Percentiles rank a stretch among this genome's conserved stretches.
These are phyloP conservation scores for Limosa lapponica DNA, from an alignment of 2,797 vertebrate genomes.

Conservation along the genomic window DNA sequence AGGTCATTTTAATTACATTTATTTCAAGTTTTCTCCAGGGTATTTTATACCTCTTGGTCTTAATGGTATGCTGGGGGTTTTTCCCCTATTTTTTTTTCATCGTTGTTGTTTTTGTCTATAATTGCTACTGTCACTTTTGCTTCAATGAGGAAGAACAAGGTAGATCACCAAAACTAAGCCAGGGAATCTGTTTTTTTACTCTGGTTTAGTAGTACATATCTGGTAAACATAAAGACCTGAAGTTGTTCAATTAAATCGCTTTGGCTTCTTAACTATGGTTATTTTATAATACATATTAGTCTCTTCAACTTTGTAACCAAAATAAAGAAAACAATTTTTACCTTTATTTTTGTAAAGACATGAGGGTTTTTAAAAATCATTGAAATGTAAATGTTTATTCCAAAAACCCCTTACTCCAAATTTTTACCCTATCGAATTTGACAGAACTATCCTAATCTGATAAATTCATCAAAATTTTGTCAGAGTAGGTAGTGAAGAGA, in stretches of 20 bases:
- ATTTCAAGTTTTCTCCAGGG: neutral
- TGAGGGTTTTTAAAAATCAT: accelerated
- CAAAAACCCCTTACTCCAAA: neutral
- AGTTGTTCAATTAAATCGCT: neutral
- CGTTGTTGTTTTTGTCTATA: neutral
- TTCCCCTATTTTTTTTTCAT: accelerated
- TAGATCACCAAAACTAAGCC: neutral
- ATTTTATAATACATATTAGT: neutral
- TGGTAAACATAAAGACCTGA: neutral
- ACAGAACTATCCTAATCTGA: neutral
- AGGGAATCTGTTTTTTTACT: neutral
- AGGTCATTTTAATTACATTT: neutral
- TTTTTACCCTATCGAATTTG: neutral
- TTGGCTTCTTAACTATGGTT: neutral
- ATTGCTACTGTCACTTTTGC: neutral
- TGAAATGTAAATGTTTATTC: neutral
- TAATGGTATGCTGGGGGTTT: neutral
- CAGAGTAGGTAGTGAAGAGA: neutral
- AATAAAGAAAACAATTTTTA: neutral
- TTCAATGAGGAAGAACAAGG: neutral
- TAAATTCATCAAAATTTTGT: neutral
- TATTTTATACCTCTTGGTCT: neutral
- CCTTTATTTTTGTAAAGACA: neutral
- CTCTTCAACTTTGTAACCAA: neutral
- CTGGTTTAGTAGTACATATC: neutral